These are phyloP conservation scores for Notoglanidium macrostoma DNA, from an alignment of 2,797 vertebrate species.

Conservation along the genomic window DNA sequence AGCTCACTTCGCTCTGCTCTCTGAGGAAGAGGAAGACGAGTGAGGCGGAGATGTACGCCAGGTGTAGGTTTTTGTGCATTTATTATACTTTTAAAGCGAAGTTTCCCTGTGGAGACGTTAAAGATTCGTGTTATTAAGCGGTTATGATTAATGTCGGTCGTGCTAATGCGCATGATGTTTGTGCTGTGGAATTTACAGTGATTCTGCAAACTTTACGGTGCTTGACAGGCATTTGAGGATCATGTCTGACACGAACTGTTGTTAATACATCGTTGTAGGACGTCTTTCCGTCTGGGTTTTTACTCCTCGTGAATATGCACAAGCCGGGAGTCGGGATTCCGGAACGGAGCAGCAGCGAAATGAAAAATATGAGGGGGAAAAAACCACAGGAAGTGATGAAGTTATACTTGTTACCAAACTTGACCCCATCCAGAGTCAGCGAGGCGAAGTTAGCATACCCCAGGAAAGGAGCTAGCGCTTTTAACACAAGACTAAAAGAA, in stretches of 20 bases:
- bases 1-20: neutral
- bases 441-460: neutral
- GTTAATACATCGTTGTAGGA: neutral
- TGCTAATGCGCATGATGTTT: neutral
- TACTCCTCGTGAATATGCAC: conserved; percentile 1
- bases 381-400: neutral
- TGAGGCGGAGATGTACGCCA: neutral
- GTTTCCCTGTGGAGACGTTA: neutral
- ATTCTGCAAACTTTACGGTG: neutral
- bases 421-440: neutral
- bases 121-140: neutral
- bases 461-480: neutral
- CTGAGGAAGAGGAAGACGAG: conserved; percentile 7
- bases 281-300: neutral
- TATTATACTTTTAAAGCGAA: neutral
- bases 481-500: too few relatives aligned
- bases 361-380: neutral
- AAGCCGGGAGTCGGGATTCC: neutral
- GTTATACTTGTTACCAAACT: neutral
- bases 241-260: neutral
- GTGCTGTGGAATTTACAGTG: neutral
- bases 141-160: neutral
- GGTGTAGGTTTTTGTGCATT: neutral
- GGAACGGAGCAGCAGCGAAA: neutral
- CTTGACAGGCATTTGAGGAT: neutral